phyloP scores from a whole-genome alignment of 2,797 vertebrate species.

The Bucorvus abyssinicus region DNA sequence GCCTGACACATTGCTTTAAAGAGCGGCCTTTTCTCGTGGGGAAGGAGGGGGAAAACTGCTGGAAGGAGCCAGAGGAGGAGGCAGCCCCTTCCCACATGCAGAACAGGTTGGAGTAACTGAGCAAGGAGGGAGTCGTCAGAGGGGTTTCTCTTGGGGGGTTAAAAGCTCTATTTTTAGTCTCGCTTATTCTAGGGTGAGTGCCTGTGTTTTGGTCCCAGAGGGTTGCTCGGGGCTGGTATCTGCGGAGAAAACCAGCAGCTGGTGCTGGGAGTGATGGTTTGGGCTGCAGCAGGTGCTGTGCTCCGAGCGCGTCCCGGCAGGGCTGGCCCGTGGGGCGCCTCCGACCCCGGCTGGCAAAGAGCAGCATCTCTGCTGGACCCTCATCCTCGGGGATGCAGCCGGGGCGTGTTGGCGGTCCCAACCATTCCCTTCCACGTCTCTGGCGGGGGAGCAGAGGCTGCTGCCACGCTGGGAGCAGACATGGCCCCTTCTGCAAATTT shows the following conservation, averaged over 20 bases:
- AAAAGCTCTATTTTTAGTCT: background rate
- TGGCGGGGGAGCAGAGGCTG: background rate
- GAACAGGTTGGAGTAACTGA: background rate
- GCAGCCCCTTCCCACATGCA: background rate
- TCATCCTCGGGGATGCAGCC: background rate
- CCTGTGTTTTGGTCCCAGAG: background rate
- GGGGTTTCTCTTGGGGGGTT: background rate
- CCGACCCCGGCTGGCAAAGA: background rate
- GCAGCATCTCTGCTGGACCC: background rate
- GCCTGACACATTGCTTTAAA: background rate
- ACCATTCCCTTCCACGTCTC: rapidly evolving
- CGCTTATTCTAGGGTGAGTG: background rate
- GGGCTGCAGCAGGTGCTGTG: background rate
- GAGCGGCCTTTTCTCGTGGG: background rate
- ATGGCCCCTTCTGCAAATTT: background rate
- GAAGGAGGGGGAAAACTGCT: background rate
- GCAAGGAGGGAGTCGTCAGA: background rate
- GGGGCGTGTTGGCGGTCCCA: rapidly evolving
- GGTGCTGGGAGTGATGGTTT: background rate
- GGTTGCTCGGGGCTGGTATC: background rate
- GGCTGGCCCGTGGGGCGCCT: rapidly evolving
- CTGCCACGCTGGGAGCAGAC: rapidly evolving
- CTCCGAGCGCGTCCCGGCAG: rapidly evolving
- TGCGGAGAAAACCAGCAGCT: background rate
- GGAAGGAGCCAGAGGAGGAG: background rate